Percentiles rank a stretch among this genome's conserved stretches.
phyloP scores from a whole-genome alignment of 2,113 vertebrate species.

The Regulus satrapa region DNA sequence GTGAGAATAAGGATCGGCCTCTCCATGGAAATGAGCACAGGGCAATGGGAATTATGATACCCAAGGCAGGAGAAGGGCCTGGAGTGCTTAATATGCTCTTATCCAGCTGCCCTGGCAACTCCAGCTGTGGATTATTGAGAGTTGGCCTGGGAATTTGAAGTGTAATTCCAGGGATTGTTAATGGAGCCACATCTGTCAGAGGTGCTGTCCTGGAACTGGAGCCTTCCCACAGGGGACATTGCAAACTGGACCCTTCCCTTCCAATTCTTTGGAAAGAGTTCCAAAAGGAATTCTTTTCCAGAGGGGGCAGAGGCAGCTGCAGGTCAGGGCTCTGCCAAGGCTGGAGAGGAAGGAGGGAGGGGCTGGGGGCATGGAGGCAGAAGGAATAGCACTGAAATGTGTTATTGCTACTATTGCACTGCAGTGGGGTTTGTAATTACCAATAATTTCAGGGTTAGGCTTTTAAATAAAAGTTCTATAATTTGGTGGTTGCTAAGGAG shows the following conservation, averaged over 20 bases:
- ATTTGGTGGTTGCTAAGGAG: neutral
- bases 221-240: neutral
- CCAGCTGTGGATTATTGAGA: neutral
- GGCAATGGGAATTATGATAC: neutral
- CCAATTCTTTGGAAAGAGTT: no score
- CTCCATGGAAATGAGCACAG: neutral
- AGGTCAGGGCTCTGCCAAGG: neutral
- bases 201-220: neutral
- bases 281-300: rapidly evolving
- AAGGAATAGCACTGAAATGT: neutral
- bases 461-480: neutral
- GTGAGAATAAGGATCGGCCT: neutral
- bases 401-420: rapidly evolving
- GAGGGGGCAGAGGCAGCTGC: neutral
- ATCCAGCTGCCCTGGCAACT: neutral
- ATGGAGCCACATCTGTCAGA: neutral
- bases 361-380: neutral
- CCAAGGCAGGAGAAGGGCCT: neutral
- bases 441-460: neutral
- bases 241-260: neutral
- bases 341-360: neutral
- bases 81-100: neutral
- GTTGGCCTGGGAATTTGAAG: neutral
- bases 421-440: neutral
- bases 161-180: neutral